Evolutionary conservation across 2,888 invertebrate genomes (phyloP), one percentile per base, ranked within the genome.

Genomic region (Microctonus aethiopoides): DNA sequence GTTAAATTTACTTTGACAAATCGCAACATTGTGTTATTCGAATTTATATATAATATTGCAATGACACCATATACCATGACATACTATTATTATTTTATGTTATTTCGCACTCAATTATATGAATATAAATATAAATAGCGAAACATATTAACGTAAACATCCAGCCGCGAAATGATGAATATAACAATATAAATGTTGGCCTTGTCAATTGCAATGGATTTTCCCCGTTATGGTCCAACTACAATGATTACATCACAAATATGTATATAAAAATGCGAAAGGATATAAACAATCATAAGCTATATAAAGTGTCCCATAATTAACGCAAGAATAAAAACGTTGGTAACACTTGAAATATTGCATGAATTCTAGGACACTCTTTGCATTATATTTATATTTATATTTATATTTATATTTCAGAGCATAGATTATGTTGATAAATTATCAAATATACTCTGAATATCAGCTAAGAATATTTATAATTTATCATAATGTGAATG

Each of bases 131-230:
- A n/a, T n/a, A 16, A 6, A 29, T 32, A 29, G 10, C n/a, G 57
- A 57, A 16, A 57, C 32, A 13, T 16, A 80, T 80, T 81, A 81
- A 72, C 72, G 75, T 66, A 79, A 64, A 75, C 75, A 78, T 75
- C 75, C 78, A 77, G 73, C 77, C 75, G 78, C 74, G 77, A 74
- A 74, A 73, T 70, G 68, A 69, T 75, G 76, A 76, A 74, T 68
- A 52, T n/a, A 34, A 59, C 26, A 54, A 54, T 34, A 56, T 64
- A 56, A 56, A n/a, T n/a, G 57, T 70, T 66, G 74, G 68, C 75
- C 76, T 76, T 76, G 72, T 69, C 70, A 22, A 60, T n/a, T 39
- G 29, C 62, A n/a, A 24, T 32, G 66, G 51, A 67, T 59, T 67
- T 67, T 67, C 67, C 67, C 67, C 51, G 32, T 46, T 46, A 46